Conservation (phyloP, 2,797 vertebrate species). For the Takifugu rubripes region DNA sequence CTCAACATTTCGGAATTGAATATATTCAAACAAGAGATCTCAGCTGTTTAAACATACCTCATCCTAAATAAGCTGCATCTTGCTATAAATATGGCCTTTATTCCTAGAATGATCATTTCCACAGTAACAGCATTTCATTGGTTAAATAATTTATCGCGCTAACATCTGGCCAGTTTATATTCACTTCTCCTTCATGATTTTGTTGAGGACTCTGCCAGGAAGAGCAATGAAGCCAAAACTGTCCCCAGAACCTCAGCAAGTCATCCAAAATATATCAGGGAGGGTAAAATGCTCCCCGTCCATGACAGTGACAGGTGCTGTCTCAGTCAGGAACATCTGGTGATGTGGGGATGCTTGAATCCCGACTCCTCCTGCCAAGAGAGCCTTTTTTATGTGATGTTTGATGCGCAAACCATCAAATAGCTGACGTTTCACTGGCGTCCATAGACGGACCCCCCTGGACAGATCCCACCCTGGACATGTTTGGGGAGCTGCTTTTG, state of each 20-base stretch:
- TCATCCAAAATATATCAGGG: conserved; percentile 42
- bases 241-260: conserved; percentile 29
- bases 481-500: conserved; percentile 12
- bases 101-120: conserved; percentile 10
- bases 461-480: conserved; percentile 4
- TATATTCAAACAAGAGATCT: no score
- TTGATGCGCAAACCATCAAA: conserved; percentile 37
- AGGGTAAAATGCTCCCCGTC: conserved; percentile 32
- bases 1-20: background rate
- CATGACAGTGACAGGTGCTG: conserved; percentile 36
- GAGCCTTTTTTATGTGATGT: conserved; percentile 25
- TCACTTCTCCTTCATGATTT: conserved; percentile 4
- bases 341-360: conserved; percentile 41
- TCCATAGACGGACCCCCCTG: conserved; percentile 1
- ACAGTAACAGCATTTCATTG: conserved; percentile 14
- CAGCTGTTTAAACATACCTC: background rate
- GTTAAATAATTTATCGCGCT: conserved; percentile 26
- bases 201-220: conserved; percentile 30
- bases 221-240: conserved; percentile 35
- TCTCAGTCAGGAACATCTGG: conserved; percentile 45
- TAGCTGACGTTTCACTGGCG: conserved; percentile 24
- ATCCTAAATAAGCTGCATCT: background rate
- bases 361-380: conserved; percentile 39
- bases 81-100: background rate
- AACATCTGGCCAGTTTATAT: conserved; percentile 17